Conservation (phyloP, 2,797 vertebrate genomes). For the Ibycter americanus region DNA sequence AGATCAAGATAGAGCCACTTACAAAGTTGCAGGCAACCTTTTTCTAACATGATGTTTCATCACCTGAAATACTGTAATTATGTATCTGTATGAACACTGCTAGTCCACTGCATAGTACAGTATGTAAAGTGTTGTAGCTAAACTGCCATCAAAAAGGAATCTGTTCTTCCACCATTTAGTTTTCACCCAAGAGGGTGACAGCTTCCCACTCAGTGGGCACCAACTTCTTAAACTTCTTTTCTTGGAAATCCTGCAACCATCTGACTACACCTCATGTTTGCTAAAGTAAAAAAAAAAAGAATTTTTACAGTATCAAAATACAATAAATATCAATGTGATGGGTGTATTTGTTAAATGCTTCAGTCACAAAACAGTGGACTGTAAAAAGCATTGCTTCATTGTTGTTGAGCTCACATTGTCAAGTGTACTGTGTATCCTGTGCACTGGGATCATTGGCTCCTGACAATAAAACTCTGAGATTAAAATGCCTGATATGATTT, state of each 20-base stretch:
- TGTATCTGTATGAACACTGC: not conserved
- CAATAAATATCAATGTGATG: not conserved
- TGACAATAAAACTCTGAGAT: not conserved
- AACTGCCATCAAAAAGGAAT: not conserved
- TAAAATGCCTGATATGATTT: not conserved
- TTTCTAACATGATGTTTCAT: not conserved
- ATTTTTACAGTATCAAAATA: not conserved
- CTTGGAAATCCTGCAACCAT: not conserved
- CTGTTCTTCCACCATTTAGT: not conserved
- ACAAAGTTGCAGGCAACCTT: not conserved
- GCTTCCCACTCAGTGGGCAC: not conserved
- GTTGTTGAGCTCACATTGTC: not conserved
- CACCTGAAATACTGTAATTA: not conserved
- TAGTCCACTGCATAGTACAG: not conserved
- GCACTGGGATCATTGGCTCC: not conserved
- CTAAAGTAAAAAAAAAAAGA: not conserved
- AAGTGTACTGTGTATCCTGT: not conserved
- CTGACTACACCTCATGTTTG: not conserved
- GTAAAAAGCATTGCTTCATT: not conserved
- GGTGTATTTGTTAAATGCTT: not conserved
- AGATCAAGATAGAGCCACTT: not conserved
- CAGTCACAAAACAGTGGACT: not conserved
- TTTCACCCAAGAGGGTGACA: not conserved
- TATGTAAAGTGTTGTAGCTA: not conserved
- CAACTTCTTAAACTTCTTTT: not conserved